Base-by-base conservation (phyloP, 2,113 vertebrate genomes). In the Campylomormyrus numenius region DNA sequence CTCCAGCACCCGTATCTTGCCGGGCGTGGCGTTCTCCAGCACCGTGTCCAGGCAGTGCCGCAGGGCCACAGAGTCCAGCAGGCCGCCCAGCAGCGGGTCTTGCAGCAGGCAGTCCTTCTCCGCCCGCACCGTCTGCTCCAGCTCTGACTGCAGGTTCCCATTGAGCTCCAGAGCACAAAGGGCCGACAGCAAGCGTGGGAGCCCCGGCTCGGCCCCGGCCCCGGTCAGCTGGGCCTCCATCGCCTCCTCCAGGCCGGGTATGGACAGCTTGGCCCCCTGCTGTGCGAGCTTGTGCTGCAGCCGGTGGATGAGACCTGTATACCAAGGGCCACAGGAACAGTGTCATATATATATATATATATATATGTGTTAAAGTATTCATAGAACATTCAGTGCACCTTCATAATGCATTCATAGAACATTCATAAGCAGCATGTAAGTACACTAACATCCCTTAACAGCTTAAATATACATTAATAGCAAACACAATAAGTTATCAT, bases 1-100 rank as follows among this genome's bases (percentile, higher is more conserved):
- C 97, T 99, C 98, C 24, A 98, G 66, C 85, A 99, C 96, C 93
- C 97, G 98, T 91, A 99, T 96, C 91, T 91, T 95, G 11, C 93
- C 94, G 24, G 95, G 93, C 0, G 35, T 89, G 80, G 92, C 89
- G 93, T 99, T 99, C 91, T 99, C 98, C 93, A 98, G 5, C 0
- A 94, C 94, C 0, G 95, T 96, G 93, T 97, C 98, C 87, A 99
- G 93, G 27, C 97, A 98, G 89, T 97, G 95, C 88, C 97, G 96
- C 87, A 99, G 91, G 0, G 95, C 93, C 0, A 92, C 89, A 19
- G 92, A 94, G 24, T 96, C 92, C 0, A 99, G 94, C 62, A 99
- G 94, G 15, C 97, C 98, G 0, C 92, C 94, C 66, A 99, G 95
- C 35, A 99, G 96, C 0, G 94, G 91, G 48, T 99, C 98, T 0